Conservation (phyloP, 64 coral and sea anemone species). For the Platygyra sinensis region DNA sequence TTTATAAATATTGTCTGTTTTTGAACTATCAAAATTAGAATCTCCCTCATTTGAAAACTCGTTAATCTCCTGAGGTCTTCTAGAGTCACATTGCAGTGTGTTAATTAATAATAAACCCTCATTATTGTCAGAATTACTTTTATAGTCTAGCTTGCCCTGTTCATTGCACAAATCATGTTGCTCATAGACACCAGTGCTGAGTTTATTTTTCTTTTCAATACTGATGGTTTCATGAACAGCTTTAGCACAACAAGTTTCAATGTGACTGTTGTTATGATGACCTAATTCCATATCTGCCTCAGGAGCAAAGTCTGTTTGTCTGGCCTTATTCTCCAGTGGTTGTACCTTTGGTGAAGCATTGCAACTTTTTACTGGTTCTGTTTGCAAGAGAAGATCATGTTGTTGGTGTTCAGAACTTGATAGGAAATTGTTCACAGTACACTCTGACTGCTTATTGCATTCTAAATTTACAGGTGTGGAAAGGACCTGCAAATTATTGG, state of each 20-base stretch:
- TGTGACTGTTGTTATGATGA: too few species aligned
- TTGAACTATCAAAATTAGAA: background rate
- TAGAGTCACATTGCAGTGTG: too few species aligned
- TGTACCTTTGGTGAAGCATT: background rate
- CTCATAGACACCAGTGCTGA: background rate
- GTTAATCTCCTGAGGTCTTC: background rate
- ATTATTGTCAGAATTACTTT: background rate
- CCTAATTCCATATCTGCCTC: background rate
- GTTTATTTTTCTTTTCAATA: background rate
- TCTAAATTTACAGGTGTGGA: background rate
- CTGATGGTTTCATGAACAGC: background rate
- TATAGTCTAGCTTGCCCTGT: background rate
- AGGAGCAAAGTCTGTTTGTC: background rate
- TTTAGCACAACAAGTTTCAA: background rate
- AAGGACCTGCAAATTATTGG: background rate
- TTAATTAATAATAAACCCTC: background rate
- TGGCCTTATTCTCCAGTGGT: background rate
- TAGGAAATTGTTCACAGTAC: background rate
- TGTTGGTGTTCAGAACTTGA: background rate
- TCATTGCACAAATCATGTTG: background rate
- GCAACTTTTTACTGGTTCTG: background rate
- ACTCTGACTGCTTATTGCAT: background rate
- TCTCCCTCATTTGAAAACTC: constrained; percentile 6
- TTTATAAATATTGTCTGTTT: background rate
- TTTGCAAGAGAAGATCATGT: background rate